Conservation (phyloP, 2,797 vertebrate species). For the Siniperca obscura region DNA sequence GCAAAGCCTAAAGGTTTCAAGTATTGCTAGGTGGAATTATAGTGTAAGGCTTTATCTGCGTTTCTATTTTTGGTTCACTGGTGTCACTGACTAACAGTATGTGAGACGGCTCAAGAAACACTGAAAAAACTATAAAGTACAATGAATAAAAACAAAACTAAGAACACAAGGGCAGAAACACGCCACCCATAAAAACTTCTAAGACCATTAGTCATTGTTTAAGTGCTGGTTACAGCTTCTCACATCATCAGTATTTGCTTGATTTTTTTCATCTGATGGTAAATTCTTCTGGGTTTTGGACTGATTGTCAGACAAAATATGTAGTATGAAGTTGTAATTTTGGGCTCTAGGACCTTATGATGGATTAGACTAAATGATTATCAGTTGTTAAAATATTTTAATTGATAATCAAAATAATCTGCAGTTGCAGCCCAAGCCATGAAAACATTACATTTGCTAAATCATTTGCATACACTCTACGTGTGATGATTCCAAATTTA, state of each 20-base stretch:
- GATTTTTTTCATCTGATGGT: background rate
- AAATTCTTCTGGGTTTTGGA: background rate
- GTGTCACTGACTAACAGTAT: background rate
- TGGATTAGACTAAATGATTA: too few species aligned
- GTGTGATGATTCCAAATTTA: too few species aligned
- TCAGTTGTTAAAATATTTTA: too few species aligned
- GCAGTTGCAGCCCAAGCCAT: too few species aligned
- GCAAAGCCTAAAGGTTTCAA: conserved; percentile 5
- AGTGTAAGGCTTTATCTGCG: background rate
- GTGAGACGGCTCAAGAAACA: background rate
- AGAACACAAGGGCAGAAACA: background rate
- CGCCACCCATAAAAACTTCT: too few species aligned
- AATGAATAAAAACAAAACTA: background rate
- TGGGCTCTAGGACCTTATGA: background rate
- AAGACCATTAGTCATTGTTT: background rate
- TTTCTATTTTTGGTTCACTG: background rate
- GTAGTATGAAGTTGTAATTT: background rate
- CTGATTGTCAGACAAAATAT: background rate
- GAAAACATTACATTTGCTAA: too few species aligned
- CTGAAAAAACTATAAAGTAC: background rate
- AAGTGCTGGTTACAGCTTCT: background rate
- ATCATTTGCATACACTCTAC: too few species aligned
- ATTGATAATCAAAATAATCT: too few species aligned
- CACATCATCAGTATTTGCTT: background rate
- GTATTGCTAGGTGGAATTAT: background rate